A percentile compares a stretch with the other conserved stretches of the same genome.
These are phyloP conservation scores for Champsocephalus esox DNA, from an alignment of 2,797 vertebrate species.

Conservation along the genomic window DNA sequence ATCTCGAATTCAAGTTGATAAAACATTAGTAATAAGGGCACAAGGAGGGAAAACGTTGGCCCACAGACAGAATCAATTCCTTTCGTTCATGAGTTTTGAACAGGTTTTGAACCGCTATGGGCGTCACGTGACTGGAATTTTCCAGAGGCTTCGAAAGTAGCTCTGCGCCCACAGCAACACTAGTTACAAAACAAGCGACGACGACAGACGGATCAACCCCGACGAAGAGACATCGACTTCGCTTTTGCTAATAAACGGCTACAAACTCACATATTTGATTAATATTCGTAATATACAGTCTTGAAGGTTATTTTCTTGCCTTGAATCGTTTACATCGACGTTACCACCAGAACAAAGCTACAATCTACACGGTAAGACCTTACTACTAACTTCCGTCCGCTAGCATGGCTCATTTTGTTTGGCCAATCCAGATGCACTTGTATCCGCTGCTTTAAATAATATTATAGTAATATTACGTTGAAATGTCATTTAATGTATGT, in stretches of 20 bases:
- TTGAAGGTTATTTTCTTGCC: fast-evolving
- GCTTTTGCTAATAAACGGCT: background rate
- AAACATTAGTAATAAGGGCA: background rate
- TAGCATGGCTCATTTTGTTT: background rate
- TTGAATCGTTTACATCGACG: background rate
- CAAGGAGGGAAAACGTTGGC: no score
- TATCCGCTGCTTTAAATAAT: fast-evolving
- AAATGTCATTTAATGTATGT: fast-evolving
- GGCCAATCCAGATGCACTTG: no score
- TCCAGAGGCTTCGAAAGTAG: background rate
- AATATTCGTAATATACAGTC: fast-evolving
- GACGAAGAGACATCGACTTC: fast-evolving
- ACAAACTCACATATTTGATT: fast-evolving
- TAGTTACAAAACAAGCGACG: background rate
- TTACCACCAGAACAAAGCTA: constrained; percentile 3
- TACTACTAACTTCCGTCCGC: background rate
- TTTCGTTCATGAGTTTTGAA: background rate
- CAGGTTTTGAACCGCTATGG: background rate
- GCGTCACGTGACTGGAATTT: constrained; percentile 57
- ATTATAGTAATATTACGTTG: no score
- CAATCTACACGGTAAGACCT: constrained; percentile 51
- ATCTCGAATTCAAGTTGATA: background rate
- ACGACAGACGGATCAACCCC: fast-evolving
- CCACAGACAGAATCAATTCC: fast-evolving
- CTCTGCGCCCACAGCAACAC: fast-evolving